Evolutionary conservation across 2,797 vertebrate genomes (phyloP), one percentile per base, ranked within the genome.

Genomic region (Manis pentadactyla): DNA sequence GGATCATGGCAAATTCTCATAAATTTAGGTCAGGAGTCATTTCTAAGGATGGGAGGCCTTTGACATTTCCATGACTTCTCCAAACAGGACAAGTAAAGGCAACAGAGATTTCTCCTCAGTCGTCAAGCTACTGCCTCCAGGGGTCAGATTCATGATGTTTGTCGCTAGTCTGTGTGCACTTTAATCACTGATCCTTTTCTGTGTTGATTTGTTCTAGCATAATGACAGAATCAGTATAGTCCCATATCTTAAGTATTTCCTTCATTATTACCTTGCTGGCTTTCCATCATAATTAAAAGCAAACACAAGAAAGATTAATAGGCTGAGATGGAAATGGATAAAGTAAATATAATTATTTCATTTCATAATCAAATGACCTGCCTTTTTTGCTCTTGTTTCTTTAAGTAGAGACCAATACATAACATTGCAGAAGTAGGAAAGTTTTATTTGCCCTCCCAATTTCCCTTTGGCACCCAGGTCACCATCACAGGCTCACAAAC

Each of bases 261-360:
- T 97, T 96, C 61, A 92, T 94, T 92, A 96, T 94, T 92, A 96
- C 10, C 46, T 63, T 64, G 31, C 63, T 89, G 59, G 27, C 23
- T 94, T 89, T 91, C 34, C 25, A 55, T 85, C 39, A 12, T 90
- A 94, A 97, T 96, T 94, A 94, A 96, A 96, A 93, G 49, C 49
- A 94, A 95, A 95, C 79, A 95, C 25, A 73, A 23, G 69, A 39
- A 87, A 68, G 37, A 86, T 90, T 95, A 97, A 84, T 86, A 71
- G 59, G 7, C 53, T 84, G 57, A 68, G 37, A 53, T 79, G 27
- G 18, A 83, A 93, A 77, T 82, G 78, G 78, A 53, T 68, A 95
- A 96, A 87, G 55, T 78, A 94, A 94, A 93, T 94, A 78, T 87
- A 94, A 95, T 96, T 93, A 84, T 68, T 95, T 87, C 37, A 87